These are phyloP conservation scores for Ctena decussata DNA, from an alignment of 2,888 invertebrate species.

Conservation along the genomic window DNA sequence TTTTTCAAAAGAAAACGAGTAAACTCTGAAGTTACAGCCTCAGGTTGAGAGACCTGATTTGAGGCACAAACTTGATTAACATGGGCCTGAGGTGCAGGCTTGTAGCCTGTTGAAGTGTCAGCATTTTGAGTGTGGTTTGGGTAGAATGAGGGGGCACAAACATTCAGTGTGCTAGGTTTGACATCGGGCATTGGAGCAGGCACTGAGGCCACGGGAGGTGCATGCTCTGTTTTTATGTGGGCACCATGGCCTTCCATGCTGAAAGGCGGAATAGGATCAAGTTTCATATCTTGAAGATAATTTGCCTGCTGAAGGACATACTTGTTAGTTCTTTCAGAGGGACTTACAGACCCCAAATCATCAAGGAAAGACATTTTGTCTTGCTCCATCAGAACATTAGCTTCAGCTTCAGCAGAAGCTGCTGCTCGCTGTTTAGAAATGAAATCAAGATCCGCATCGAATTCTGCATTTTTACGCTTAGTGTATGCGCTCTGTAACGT, in stretches of 20 bases:
- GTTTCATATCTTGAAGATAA: background rate
- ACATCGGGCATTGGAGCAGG: background rate
- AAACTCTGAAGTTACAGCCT: background rate
- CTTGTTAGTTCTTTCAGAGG: background rate
- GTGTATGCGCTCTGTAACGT: background rate
- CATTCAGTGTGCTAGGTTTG: background rate
- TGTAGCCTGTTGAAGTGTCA: too few relatives aligned
- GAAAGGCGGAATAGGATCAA: background rate
- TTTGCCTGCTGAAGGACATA: background rate
- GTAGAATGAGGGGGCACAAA: background rate
- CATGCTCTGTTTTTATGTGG: background rate
- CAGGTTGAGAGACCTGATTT: background rate
- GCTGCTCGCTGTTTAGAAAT: constrained; percentile 18
- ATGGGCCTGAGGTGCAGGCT: too few relatives aligned
- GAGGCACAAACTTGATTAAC: too few relatives aligned
- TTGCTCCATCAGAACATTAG: background rate
- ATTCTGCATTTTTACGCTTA: constrained; percentile 4
- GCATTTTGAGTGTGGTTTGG: background rate
- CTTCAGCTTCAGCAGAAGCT: constrained; percentile 20
- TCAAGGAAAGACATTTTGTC: background rate
- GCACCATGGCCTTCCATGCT: background rate
- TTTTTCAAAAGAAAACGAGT: too few relatives aligned
- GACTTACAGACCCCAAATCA: background rate
- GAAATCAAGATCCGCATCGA: constrained; percentile 24
- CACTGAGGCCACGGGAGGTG: background rate